phyloP scores from a whole-genome alignment of 2,888 invertebrate genomes.

The Bimastos eiseni region DNA sequence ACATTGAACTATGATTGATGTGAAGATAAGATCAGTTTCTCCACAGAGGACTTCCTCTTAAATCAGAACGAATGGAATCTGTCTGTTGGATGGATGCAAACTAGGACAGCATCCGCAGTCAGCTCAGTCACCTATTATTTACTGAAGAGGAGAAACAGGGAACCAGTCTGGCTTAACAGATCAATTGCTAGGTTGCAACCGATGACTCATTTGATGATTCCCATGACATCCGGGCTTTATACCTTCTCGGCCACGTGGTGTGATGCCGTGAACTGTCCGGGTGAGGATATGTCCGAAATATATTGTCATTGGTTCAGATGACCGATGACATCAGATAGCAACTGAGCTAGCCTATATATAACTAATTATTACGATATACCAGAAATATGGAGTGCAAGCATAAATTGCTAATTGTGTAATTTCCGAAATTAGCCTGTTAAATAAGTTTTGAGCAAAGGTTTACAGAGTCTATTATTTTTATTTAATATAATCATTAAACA shows the following conservation, averaged over 20 bases:
- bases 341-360: no score
- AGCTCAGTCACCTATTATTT: constrained; percentile 13
- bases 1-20: not conserved
- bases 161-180: not conserved
- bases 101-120: not conserved
- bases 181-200: constrained; percentile 8
- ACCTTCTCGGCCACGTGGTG: not conserved
- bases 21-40: not conserved
- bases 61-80: not conserved
- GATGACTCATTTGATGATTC: constrained; percentile 13
- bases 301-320: no score
- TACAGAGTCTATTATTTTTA: no score
- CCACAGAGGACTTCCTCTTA: not conserved
- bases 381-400: no score
- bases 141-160: not conserved
- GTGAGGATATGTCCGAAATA: no score
- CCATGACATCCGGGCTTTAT: not conserved
- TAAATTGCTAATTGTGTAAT: no score
- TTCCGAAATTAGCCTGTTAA: no score
- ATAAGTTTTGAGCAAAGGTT: no score
- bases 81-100: not conserved
- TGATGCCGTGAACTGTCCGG: no score
- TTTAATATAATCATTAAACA: no score
- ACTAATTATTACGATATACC: no score
- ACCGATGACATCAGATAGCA: no score